phyloP scores from a whole-genome alignment of 2,797 vertebrate species.

The Aulostomus chinensis region DNA sequence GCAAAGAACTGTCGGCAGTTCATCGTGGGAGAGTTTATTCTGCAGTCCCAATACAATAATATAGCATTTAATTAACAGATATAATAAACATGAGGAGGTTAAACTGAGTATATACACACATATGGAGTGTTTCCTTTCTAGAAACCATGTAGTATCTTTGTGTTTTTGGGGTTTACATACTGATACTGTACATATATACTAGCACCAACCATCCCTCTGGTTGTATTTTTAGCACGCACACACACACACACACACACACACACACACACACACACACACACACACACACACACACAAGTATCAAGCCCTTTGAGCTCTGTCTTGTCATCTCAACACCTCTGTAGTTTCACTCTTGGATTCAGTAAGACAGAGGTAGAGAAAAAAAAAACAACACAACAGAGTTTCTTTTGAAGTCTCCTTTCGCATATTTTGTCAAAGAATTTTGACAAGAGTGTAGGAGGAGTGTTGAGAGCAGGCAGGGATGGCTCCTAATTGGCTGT shows the following conservation, averaged over 20 bases:
- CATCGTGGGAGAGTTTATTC: constrained; percentile 1
- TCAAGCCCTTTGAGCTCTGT: constrained; percentile 38
- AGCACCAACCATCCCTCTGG: constrained; percentile 2
- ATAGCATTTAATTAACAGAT: no score
- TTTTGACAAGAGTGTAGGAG: constrained; percentile 60
- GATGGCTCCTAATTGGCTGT: constrained; percentile 66
- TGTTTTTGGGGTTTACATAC: no score
- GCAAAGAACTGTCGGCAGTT: no score
- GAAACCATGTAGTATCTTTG: no score
- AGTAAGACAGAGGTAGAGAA: constrained; percentile 24
- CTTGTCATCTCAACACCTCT: constrained; percentile 59
- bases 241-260: constrained; percentile 1
- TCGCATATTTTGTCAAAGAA: constrained; percentile 61
- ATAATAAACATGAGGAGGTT: no score
- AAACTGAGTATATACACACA: no score
- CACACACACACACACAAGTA: constrained; percentile 4
- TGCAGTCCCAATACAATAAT: no score
- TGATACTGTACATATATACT: background rate
- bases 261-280: no score
- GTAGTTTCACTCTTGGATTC: constrained; percentile 62
- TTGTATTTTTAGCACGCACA: constrained; percentile 9
- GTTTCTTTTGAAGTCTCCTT: constrained; percentile 69
- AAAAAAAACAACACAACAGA: constrained; percentile 53
- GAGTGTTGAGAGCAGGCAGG: constrained; percentile 43
- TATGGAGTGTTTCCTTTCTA: no score